Percentiles rank a stretch among this genome's conserved stretches.
These are phyloP conservation scores for Amniataba percoides DNA, from an alignment of 2,797 vertebrate genomes.

Conservation along the genomic window DNA sequence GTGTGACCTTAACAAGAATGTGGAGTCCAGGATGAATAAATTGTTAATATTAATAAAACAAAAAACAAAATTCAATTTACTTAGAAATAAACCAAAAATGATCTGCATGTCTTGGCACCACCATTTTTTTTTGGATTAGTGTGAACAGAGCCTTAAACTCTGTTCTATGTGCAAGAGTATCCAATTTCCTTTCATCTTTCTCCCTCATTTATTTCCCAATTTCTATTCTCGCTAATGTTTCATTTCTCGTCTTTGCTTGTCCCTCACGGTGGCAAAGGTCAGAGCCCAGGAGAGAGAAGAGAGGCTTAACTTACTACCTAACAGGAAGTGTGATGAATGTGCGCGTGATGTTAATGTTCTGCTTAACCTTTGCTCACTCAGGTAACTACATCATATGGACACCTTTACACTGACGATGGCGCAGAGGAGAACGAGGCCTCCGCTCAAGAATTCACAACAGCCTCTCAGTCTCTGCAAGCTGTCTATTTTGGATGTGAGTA, in stretches of 20 bases:
- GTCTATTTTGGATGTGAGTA: slow-evolving; percentile 57
- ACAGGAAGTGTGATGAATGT: slow-evolving; percentile 15
- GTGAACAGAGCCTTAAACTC: background rate
- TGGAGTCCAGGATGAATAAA: too few relatives aligned
- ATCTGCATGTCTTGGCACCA: background rate
- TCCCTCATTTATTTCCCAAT: background rate
- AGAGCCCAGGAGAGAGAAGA: background rate
- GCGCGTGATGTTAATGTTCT: slow-evolving; percentile 47
- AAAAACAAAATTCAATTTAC: background rate
- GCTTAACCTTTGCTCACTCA: slow-evolving; percentile 48
- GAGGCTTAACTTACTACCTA: background rate
- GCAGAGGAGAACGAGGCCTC: slow-evolving; percentile 20
- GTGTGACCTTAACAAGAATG: too few relatives aligned
- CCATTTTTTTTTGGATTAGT: background rate
- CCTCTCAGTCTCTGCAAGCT: slow-evolving; percentile 34
- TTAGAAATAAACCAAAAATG: background rate
- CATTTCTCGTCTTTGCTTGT: background rate
- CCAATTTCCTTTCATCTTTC: background rate
- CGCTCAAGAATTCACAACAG: slow-evolving; percentile 25
- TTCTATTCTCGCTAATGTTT: slow-evolving; percentile 5
- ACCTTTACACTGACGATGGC: slow-evolving; percentile 5
- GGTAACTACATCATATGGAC: slow-evolving; percentile 43
- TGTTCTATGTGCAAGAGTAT: background rate
- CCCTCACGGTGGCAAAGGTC: background rate
- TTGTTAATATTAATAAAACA: background rate